Percentiles rank a stretch among this genome's conserved stretches.
phyloP scores from a whole-genome alignment of 1,140 invertebrate species.

The Drosophila tropicalis region DNA sequence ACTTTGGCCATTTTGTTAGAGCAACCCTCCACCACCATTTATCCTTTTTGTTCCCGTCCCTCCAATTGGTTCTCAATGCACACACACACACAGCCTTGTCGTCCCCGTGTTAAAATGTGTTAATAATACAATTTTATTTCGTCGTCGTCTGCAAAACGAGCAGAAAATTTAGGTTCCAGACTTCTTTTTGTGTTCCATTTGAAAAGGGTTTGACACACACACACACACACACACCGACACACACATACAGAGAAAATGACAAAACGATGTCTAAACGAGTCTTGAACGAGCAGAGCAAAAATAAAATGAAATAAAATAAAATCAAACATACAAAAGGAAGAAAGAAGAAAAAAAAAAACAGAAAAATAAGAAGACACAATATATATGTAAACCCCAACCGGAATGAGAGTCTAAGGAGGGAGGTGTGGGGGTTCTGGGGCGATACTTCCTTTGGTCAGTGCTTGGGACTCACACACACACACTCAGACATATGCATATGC shows the following conservation, averaged over 20 bases:
- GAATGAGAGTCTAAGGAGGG: neutral
- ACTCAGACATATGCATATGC: constrained; percentile 35
- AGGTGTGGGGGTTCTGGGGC: neutral
- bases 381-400: neutral
- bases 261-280: constrained; percentile 79
- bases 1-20: constrained; percentile 47
- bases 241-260: constrained; percentile 50
- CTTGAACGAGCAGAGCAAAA: constrained; percentile 61
- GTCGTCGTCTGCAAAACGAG: constrained; percentile 38
- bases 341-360: neutral
- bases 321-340: constrained; percentile 27
- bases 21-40: neutral
- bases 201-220: constrained; percentile 75
- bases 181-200: constrained; percentile 50
- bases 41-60: neutral
- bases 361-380: neutral
- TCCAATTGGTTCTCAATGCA: no score
- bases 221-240: neutral
- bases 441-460: constrained; percentile 48
- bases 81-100: neutral
- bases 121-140: constrained; percentile 79
- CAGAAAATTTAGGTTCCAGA: constrained; percentile 52
- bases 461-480: constrained; percentile 25
- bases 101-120: constrained; percentile 55
- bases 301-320: constrained; percentile 60